Percentiles rank a stretch among this genome's conserved stretches.
These are phyloP conservation scores for Melopsittacus undulatus DNA, from an alignment of 2,797 vertebrate species.

Conservation along the genomic window DNA sequence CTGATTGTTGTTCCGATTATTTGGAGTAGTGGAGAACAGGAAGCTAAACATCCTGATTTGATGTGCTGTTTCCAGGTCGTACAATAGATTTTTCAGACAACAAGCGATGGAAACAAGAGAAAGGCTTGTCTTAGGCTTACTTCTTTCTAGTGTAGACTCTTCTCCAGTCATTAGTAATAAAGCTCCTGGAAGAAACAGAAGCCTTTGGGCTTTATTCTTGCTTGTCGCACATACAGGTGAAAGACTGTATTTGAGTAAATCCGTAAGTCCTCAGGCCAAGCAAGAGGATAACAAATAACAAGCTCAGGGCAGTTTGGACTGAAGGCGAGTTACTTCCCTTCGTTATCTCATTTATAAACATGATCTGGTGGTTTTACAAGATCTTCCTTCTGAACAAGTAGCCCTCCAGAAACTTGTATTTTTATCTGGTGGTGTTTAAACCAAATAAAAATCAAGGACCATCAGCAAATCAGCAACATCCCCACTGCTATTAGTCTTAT, in stretches of 20 bases:
- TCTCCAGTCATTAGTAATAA: not conserved
- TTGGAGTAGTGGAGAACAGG: not conserved
- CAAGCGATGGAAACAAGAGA: not conserved
- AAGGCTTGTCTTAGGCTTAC: not conserved
- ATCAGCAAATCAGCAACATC: not conserved
- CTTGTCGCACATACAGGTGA: not conserved
- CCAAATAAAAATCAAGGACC: not conserved
- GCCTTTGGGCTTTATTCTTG: not conserved
- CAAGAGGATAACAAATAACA: not conserved
- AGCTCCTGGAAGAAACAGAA: not conserved
- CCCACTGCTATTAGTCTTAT: not conserved
- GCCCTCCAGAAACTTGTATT: not conserved
- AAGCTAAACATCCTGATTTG: not conserved
- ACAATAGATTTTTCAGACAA: not conserved
- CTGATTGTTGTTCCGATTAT: not conserved
- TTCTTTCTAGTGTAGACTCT: not conserved
- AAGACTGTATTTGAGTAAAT: not conserved
- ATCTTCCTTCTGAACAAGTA: not conserved
- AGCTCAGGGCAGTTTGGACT: not conserved
- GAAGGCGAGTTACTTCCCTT: not conserved
- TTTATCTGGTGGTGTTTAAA: not conserved
- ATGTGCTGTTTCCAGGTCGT: not conserved
- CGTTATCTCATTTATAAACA: accelerated
- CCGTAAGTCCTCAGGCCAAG: not conserved
- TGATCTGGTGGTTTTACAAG: not conserved